Conservation (phyloP, 2,888 invertebrate genomes). For the Lampropteryx suffumata region DNA sequence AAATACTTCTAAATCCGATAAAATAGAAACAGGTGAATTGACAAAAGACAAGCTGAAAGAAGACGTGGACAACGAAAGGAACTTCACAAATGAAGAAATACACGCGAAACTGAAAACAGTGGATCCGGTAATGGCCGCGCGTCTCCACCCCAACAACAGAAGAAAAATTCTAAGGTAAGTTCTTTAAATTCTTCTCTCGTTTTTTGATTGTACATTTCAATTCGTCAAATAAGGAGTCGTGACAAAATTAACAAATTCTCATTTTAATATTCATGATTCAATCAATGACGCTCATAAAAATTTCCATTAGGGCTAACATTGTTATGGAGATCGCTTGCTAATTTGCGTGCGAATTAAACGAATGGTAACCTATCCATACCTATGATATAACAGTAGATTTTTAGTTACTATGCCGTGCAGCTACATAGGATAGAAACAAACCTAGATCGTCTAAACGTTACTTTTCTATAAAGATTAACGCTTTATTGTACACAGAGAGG, state of each 20-base stretch:
- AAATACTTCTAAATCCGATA: neutral
- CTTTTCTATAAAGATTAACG: too few relatives aligned
- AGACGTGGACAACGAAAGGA: constrained; percentile 57
- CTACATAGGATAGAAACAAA: too few relatives aligned
- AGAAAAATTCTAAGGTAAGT: constrained; percentile 93
- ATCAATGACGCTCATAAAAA: constrained; percentile 24
- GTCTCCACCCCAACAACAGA: constrained; percentile 95
- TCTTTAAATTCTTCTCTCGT: constrained; percentile 16
- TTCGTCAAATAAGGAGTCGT: constrained; percentile 25
- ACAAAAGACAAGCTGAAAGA: constrained; percentile 46
- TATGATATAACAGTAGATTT: too few relatives aligned
- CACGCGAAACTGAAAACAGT: constrained; percentile 87
- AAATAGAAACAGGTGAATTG: constrained; percentile 3
- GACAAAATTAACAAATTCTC: constrained; percentile 27
- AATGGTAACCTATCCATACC: constrained; percentile 18
- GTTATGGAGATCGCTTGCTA: constrained; percentile 13
- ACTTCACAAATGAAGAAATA: constrained; percentile 84
- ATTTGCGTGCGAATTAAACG: constrained; percentile 30
- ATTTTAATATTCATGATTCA: constrained; percentile 29
- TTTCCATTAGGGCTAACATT: constrained; percentile 28
- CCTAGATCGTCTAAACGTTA: too few relatives aligned
- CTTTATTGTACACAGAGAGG: too few relatives aligned
- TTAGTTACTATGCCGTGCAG: too few relatives aligned
- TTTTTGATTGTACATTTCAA: constrained; percentile 4
- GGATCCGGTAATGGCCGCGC: constrained; percentile 91